phyloP scores from a whole-genome alignment of 2,113 vertebrate species.

The Phrynosoma blainvillii region DNA sequence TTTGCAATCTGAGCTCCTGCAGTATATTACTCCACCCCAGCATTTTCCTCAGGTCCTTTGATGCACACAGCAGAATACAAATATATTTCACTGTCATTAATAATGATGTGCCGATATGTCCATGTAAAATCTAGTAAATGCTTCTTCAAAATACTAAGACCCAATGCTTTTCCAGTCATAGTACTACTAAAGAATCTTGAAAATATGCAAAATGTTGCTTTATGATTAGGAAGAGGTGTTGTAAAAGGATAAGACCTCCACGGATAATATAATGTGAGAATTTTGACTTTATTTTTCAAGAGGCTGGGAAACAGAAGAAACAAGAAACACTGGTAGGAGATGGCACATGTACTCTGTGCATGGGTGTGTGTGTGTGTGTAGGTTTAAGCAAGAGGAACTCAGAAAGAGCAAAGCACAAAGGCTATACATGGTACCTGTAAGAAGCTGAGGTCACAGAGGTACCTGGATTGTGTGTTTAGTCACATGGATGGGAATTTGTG shows the following conservation, averaged over 20 bases:
- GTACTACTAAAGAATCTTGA: not conserved
- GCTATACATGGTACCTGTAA: not conserved
- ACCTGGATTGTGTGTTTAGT: not conserved
- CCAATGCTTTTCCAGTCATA: not conserved
- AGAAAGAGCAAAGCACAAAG: not conserved
- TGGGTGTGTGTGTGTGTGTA: no score
- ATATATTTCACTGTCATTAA: no score
- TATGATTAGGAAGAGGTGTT: not conserved
- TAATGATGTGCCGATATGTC: not conserved
- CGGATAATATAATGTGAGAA: not conserved
- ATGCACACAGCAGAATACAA: not conserved
- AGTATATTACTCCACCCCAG: not conserved
- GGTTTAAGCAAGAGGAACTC: not conserved
- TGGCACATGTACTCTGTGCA: no score
- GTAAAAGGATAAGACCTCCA: not conserved
- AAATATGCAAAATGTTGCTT: not conserved
- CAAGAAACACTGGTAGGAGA: not conserved
- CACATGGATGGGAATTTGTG: not conserved
- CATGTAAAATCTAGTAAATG: not conserved
- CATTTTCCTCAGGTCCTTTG: not conserved
- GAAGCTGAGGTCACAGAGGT: no score
- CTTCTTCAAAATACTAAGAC: not conserved
- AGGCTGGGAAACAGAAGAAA: not conserved
- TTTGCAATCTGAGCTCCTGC: not conserved
- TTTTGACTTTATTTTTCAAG: not conserved